These are phyloP conservation scores for Danionella cerebrum DNA, from an alignment of 2,113 vertebrate species.

Conservation along the genomic window DNA sequence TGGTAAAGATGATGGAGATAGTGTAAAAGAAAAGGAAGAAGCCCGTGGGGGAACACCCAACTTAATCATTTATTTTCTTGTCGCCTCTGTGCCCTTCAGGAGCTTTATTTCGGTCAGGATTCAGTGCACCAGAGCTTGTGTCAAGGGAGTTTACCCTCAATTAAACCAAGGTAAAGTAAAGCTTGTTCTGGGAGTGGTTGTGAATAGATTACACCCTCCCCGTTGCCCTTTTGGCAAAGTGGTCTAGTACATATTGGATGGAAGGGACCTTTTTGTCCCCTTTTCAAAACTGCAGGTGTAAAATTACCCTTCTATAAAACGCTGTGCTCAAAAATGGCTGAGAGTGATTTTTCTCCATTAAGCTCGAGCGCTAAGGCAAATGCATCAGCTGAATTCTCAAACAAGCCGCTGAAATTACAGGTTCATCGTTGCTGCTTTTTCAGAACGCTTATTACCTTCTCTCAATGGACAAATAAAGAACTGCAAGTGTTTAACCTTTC, in stretches of 20 bases:
- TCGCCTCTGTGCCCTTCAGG: conserved; percentile 48
- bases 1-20: conserved; percentile 34
- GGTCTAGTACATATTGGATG: conserved; percentile 7
- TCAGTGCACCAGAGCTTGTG: conserved; percentile 53
- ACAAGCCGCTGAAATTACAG: conserved; percentile 22
- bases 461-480: conserved; percentile 16
- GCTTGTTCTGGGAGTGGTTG: conserved; percentile 45
- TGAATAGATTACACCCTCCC: conserved; percentile 61
- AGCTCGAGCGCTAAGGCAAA: neutral
- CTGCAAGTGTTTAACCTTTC: conserved; percentile 22
- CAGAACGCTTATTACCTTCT: conserved; percentile 16
- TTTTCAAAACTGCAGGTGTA: conserved; percentile 11
- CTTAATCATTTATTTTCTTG: conserved; percentile 51
- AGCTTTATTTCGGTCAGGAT: conserved; percentile 53
- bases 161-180: conserved; percentile 70
- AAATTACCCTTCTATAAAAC: conserved; percentile 14
- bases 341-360: conserved; percentile 13
- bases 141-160: conserved; percentile 68
- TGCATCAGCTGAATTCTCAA: neutral
- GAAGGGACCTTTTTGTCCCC: neutral
- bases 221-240: conserved; percentile 39
- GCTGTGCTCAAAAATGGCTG: conserved; percentile 7
- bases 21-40: neutral
- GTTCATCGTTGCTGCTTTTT: conserved; percentile 26
- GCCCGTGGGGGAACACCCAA: neutral